These are phyloP conservation scores for Saguinus imperator DNA, from an alignment of 2,113 vertebrate species.

Conservation along the genomic window DNA sequence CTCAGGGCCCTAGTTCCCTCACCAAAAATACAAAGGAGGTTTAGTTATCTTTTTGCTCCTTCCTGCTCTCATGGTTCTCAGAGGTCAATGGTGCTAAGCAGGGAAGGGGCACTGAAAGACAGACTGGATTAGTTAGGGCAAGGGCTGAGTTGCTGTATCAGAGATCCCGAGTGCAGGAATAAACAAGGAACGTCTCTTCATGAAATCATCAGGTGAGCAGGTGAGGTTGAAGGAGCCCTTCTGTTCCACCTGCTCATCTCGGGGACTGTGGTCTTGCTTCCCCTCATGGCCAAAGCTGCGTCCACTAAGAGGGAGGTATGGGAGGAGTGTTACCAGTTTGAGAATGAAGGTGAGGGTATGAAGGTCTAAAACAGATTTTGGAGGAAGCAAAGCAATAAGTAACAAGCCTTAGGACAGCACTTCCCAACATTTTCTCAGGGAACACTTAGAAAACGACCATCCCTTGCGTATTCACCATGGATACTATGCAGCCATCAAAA, in stretches of 20 bases:
- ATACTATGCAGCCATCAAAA: too few relatives aligned
- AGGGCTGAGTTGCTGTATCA: background rate
- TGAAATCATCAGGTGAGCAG: background rate
- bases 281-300: background rate
- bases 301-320: background rate
- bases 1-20: background rate
- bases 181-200: background rate
- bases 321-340: too few relatives aligned
- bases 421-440: background rate
- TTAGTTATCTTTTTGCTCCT: background rate
- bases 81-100: background rate
- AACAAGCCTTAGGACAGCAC: background rate
- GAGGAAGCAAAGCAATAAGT: background rate
- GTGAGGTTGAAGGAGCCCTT: background rate
- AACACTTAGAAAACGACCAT: background rate
- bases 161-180: background rate
- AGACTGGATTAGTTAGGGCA: background rate
- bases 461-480: too few relatives aligned
- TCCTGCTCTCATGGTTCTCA: background rate
- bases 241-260: background rate
- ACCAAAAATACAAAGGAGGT: background rate
- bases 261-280: background rate
- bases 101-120: background rate
- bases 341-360: background rate
- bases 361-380: background rate